Evolutionary conservation across 2,797 vertebrate species (phyloP), one percentile per base, ranked within the genome.

Genomic region (Microcaecilia unicolor): DNA sequence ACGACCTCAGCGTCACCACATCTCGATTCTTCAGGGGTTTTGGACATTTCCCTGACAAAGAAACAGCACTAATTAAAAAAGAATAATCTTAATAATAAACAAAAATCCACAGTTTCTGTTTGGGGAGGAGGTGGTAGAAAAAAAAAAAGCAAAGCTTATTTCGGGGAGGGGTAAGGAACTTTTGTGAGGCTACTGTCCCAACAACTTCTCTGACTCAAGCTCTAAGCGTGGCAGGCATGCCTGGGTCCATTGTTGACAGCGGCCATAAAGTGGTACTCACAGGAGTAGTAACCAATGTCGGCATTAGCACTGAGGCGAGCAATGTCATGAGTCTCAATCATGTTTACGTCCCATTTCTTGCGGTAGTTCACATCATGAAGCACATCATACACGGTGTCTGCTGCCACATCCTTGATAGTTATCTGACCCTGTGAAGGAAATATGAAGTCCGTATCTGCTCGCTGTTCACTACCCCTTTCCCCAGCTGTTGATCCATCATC

Each of bases 261-360:
- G n/a, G n/a, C n/a, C n/a, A n/a, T n/a, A n/a, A n/a, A n/a, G 3
- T 15, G 6, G 7, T 18, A 43, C 87, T 87, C 51, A 89, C 86
- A 81, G 20, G 83, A 76, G 14, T 74, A 86, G 56, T 85, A 89
- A 19, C 86, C 83, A 30, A 87, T 59, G 17, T 85, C 84, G 8
- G 83, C 57, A 1, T 76, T 82, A 7, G 39, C 42, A 5, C 74
- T 64, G 7, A 90, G 45, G 3, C 52, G 60, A 33, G 76, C 75
- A 1, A 89, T 82, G 62, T 88, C 86, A 10, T 14, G 76, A 4
- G 67, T 80, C 18, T 88, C 76, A 5, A 65, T 12, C 77, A 88
- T 64, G 2, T 52, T 57, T 9, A 60, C 31, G 27, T 91, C 86
- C 89, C 82, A 82, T 3, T 42, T 58, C 40, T 53, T 68, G 3